Evolutionary conservation across 2,797 vertebrate species (phyloP).

Genomic region (Molossus alvarezi): DNA sequence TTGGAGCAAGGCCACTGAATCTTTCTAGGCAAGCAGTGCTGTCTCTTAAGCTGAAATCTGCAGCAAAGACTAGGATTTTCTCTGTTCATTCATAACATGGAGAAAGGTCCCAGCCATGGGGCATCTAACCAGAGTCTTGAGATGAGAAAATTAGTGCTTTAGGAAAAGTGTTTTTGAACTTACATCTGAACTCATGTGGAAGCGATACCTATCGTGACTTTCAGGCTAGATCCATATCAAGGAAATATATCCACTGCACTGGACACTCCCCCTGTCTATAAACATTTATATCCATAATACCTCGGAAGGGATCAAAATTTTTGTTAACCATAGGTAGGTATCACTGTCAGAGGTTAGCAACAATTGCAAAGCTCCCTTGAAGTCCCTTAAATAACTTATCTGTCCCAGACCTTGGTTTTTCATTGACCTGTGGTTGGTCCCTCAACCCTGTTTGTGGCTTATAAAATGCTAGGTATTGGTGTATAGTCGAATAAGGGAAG

Average conservation of each 20-base stretch:
- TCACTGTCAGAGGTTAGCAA: background rate
- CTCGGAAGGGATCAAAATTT: background rate
- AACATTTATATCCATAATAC: background rate
- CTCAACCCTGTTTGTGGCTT: background rate
- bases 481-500: background rate
- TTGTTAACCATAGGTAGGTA: background rate
- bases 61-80: slow-evolving; percentile 20
- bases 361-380: background rate
- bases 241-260: background rate
- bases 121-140: slow-evolving; percentile 8
- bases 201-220: background rate
- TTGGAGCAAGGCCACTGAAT: background rate
- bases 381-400: background rate
- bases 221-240: background rate
- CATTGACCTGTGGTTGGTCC: background rate
- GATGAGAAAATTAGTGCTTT: slow-evolving; percentile 10
- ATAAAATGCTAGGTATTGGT: background rate
- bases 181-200: background rate
- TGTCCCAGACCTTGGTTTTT: background rate
- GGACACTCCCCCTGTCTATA: background rate
- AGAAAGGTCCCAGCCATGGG: background rate
- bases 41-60: slow-evolving; percentile 9
- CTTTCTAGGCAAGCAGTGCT: background rate
- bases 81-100: background rate
- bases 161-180: background rate